These are phyloP conservation scores for Chaetops frenatus DNA, from an alignment of 2,113 vertebrate genomes.

Conservation along the genomic window DNA sequence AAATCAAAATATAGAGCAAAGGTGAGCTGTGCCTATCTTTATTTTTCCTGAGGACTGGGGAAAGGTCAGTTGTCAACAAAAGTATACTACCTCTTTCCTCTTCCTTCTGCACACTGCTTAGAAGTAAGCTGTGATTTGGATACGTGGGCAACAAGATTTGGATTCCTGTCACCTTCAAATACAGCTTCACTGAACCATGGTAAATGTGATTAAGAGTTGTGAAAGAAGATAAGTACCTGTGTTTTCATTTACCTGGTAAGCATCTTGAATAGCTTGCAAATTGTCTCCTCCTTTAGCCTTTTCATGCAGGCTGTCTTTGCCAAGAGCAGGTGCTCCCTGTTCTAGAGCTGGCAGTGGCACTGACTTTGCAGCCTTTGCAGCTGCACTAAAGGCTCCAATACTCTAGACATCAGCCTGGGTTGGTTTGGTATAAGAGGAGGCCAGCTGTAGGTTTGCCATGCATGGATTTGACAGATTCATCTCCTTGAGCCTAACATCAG, in stretches of 20 bases:
- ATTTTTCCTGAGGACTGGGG: neutral
- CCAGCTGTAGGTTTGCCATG: neutral
- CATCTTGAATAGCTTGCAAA: neutral
- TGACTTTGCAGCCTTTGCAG: neutral
- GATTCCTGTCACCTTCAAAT: neutral
- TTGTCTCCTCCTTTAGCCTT: neutral
- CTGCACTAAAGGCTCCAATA: neutral
- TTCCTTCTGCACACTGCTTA: neutral
- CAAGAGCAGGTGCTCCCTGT: neutral
- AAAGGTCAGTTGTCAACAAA: neutral
- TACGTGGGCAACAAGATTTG: neutral
- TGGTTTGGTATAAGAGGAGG: neutral
- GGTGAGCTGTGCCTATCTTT: neutral
- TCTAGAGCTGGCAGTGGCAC: neutral
- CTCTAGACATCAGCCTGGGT: neutral
- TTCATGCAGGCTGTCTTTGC: neutral
- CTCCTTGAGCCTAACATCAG: neutral
- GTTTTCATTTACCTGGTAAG: neutral
- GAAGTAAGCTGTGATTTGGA: neutral
- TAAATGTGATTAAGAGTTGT: neutral
- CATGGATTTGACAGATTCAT: neutral
- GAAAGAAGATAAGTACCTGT: neutral
- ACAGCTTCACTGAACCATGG: neutral
- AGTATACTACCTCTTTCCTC: neutral
- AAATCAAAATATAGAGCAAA: neutral